Base-by-base conservation (phyloP, 2,797 vertebrate genomes). In the Gephyroberyx darwinii region DNA sequence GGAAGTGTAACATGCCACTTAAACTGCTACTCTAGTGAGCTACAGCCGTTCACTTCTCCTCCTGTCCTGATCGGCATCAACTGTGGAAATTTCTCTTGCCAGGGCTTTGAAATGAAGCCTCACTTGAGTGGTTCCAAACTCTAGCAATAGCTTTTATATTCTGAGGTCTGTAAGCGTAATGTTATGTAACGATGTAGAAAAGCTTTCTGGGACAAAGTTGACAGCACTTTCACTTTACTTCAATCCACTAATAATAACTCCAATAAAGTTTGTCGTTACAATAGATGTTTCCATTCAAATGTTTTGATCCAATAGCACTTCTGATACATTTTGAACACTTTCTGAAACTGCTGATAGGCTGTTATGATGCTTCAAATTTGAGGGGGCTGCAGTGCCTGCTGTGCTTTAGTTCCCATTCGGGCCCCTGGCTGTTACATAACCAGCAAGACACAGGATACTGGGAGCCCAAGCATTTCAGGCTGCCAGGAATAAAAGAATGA, bases 341-440 rank as follows among this genome's bases (percentile, higher is more conserved):
- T 50, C 39, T 52, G 61, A 71, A 71, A 55, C 22, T 41, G 59
- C 58, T 56, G 56, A 75, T 47, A 74, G 74, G 71, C 72, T 65
- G 45, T 59, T 45, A 45, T 82, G 62, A 13, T 55, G 50, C 51
- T 74, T 81, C 65, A 20, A 2, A 57, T 75, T 91, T 81, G 72
- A 63, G 76, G 85, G 77, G 33, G 37, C 53, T 77, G 54, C 75
- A 71, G 69, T 61, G 74, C 75, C 82, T 37, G 39, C 77, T 83
- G 79, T 41, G 76, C 75, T 82, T 82, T 76, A 80, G 80, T 82
- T 85, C 86, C 85, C 88, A 82, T 84, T 86, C 65, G 81, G 86
- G 84, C 82, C 90, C 74, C 83, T 67, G 67, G 50, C 81, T 84
- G 80, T 94, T 93, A 86, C 84, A 89, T 92, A 92, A 92, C 75